Evolutionary conservation across 2,888 invertebrate genomes (phyloP), one percentile per base, ranked within the genome.

Genomic region (Alentia gelatinosa): DNA sequence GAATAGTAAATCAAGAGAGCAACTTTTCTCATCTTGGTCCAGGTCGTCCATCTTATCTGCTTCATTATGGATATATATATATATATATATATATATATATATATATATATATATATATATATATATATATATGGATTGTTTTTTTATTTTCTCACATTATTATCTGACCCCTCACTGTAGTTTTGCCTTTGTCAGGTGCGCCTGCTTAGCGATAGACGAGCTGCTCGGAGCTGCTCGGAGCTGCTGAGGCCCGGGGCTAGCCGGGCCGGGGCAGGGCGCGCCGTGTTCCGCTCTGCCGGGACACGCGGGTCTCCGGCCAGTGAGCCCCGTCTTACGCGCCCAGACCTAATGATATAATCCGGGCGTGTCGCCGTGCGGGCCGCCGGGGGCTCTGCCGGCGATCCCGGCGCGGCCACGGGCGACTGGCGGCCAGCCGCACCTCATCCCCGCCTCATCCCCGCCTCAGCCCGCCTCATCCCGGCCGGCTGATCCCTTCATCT

Each of bases 261-360:
- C n/a, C n/a, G n/a, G n/a, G n/a, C n/a, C n/a, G n/a, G n/a, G n/a
- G n/a, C n/a, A n/a, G n/a, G n/a, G n/a, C n/a, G n/a, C n/a, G n/a
- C n/a, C n/a, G n/a, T n/a, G n/a, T n/a, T n/a, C n/a, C n/a, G n/a
- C n/a, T n/a, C n/a, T n/a, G n/a, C n/a, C n/a, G 56, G 1, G 19
- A 56, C n/a, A 56, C 23, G 56, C 5, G 47, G 56, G 9, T 56
- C 56, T 19, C n/a, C n/a, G n/a, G n/a, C n/a, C n/a, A n/a, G n/a
- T n/a, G 9, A 4, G 19, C 19, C 56, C 56, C 56, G 19, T n/a
- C 56, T n/a, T 12, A n/a, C 19, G n/a, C n/a, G n/a, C 68, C 79
- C 39, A 79, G 35, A 79, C 37, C 39, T 79, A 79, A 79, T 79
- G 39, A 39, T 79, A 79, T 79, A 79, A 79, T 79, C 79, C 79